phyloP scores from a whole-genome alignment of 30 jellyfish, hydroid and myxozoan genomes.

The Turritopsis dohrnii region DNA sequence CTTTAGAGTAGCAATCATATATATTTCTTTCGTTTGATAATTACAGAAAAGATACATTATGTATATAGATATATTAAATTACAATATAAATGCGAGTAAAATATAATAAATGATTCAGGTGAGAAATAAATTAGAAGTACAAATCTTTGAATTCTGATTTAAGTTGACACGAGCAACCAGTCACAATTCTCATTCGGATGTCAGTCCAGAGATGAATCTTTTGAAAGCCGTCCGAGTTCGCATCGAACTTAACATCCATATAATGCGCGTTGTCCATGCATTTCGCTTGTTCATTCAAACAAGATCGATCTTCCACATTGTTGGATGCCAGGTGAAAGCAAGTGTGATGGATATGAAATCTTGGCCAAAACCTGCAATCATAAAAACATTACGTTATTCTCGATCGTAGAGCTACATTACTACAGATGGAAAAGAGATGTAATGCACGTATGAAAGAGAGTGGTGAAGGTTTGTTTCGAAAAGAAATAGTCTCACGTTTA shows the following conservation, averaged over 20 bases:
- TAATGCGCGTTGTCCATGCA: background rate
- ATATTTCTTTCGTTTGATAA: too few relatives aligned
- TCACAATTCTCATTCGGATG: background rate
- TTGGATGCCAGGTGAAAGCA: background rate
- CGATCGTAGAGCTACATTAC: too few relatives aligned
- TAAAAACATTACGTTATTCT: too few relatives aligned
- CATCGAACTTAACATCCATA: background rate
- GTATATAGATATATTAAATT: too few relatives aligned
- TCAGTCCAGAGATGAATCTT: background rate
- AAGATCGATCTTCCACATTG: background rate
- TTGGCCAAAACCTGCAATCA: background rate
- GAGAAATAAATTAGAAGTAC: too few relatives aligned
- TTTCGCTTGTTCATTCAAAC: background rate
- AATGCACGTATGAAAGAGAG: background rate
- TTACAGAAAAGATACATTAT: too few relatives aligned
- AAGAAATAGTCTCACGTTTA: too few relatives aligned
- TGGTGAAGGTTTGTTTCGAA: background rate
- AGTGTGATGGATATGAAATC: background rate
- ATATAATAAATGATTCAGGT: too few relatives aligned
- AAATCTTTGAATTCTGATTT: background rate
- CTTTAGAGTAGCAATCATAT: too few relatives aligned
- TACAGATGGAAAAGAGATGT: background rate
- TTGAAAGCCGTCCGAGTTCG: background rate
- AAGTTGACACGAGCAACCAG: background rate
- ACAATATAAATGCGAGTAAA: too few relatives aligned